Evolutionary conservation across 2,113 vertebrate genomes (phyloP).

Genomic region (Plestiodon gilberti): DNA sequence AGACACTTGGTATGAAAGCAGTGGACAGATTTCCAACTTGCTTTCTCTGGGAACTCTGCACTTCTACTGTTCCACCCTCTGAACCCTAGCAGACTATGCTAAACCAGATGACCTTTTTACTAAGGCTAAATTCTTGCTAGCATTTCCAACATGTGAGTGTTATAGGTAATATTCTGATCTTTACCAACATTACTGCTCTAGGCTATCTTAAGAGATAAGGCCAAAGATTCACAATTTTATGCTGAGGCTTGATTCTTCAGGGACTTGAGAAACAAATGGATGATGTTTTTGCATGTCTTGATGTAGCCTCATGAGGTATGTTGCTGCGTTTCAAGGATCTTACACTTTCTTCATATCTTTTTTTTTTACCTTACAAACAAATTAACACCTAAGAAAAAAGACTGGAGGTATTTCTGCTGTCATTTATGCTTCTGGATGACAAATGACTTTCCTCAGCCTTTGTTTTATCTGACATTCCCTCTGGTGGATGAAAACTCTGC

Average conservation of each 20-base stretch:
- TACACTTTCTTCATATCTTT: neutral
- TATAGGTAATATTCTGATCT: neutral
- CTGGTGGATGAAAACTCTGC: neutral
- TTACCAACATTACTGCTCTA: neutral
- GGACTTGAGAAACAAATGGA: neutral
- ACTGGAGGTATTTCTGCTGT: neutral
- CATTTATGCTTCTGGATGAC: neutral
- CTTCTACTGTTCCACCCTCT: too few relatives aligned
- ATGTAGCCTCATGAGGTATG: neutral
- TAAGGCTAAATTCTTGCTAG: neutral
- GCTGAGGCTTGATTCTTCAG: neutral
- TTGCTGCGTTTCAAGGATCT: neutral
- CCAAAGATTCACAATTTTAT: neutral
- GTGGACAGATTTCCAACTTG: too few relatives aligned
- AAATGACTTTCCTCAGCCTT: neutral
- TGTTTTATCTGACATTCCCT: neutral
- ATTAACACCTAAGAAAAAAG: neutral
- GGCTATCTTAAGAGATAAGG: neutral
- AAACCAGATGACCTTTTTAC: too few relatives aligned
- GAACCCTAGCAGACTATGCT: too few relatives aligned
- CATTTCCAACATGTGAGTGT: neutral
- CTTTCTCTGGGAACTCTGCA: too few relatives aligned
- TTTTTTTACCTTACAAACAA: rapidly evolving
- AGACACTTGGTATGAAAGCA: too few relatives aligned
- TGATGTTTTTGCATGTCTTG: neutral